phyloP scores from a whole-genome alignment of 2,888 invertebrate species.

The Dryomyza anilis region DNA sequence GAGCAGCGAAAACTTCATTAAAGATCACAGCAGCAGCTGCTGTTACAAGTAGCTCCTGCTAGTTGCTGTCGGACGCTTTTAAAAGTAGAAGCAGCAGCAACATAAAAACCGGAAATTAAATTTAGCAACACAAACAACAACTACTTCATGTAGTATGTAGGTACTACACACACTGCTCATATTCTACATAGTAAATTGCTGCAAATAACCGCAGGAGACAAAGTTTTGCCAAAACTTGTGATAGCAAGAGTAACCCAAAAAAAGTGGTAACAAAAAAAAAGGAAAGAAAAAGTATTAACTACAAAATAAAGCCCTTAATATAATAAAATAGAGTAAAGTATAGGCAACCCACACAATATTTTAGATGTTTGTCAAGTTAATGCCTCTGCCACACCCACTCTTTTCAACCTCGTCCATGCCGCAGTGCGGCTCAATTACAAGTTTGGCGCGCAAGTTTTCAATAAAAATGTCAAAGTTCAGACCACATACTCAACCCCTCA shows the following conservation, averaged over 20 bases:
- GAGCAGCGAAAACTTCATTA: not conserved
- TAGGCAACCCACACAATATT: too few species aligned
- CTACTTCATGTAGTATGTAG: too few species aligned
- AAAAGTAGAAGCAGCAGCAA: not conserved
- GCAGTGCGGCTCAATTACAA: constrained; percentile 3
- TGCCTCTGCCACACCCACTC: not conserved
- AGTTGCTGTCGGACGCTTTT: too few species aligned
- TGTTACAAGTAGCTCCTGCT: too few species aligned
- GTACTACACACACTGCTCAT: too few species aligned
- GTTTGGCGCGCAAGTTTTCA: constrained; percentile 5
- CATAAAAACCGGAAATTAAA: constrained; percentile 23
- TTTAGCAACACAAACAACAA: constrained; percentile 16
- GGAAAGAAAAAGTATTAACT: not conserved
- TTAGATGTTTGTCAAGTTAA: too few species aligned
- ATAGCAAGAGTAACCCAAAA: not conserved
- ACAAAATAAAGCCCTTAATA: not conserved
- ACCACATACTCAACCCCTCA: not conserved
- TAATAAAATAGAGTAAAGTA: not conserved
- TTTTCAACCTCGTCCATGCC: not conserved
- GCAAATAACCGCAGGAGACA: constrained; percentile 10
- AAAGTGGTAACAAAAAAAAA: not conserved
- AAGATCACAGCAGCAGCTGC: not conserved
- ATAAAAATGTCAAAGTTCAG: constrained; percentile 10
- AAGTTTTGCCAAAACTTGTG: not conserved
- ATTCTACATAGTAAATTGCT: constrained; percentile 12